phyloP scores from a whole-genome alignment of 1,140 invertebrate genomes.

The Papilio machaon region DNA sequence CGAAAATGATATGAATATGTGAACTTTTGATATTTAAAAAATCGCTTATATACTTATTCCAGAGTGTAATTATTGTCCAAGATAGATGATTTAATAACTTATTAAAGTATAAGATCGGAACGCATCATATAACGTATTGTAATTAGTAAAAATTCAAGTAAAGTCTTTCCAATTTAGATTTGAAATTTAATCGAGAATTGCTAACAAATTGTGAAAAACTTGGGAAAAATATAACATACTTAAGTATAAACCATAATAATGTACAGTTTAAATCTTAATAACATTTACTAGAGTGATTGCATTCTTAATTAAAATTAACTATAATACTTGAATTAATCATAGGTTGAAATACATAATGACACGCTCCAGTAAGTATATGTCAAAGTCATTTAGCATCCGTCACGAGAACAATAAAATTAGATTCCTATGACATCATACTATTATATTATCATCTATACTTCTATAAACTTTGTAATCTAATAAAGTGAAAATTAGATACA shows the following conservation, averaged over 20 bases:
- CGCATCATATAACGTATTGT: too few species aligned
- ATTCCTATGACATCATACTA: background rate
- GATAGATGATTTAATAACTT: too few species aligned
- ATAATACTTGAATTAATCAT: background rate
- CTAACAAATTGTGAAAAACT: too few species aligned
- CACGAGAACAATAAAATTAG: background rate
- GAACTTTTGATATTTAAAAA: too few species aligned
- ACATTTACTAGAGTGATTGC: background rate
- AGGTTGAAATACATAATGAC: background rate
- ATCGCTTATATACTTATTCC: too few species aligned
- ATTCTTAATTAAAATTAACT: conserved; percentile 9
- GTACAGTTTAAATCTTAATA: background rate
- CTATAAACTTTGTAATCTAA: background rate
- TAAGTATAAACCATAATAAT: background rate
- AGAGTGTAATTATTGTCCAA: too few species aligned
- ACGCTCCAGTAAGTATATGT: conserved; percentile 3
- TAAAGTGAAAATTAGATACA: background rate
- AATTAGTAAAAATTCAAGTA: too few species aligned
- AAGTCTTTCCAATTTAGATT: too few species aligned
- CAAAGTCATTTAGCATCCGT: background rate
- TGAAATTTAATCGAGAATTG: too few species aligned
- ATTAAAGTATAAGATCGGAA: too few species aligned
- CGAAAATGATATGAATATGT: too few species aligned
- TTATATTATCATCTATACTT: background rate
- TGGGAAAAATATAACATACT: background rate